Evolutionary conservation across 1,140 invertebrate species (phyloP), one percentile per base, ranked within the genome.

Genomic region (Brachionus asplanchnoidis): DNA sequence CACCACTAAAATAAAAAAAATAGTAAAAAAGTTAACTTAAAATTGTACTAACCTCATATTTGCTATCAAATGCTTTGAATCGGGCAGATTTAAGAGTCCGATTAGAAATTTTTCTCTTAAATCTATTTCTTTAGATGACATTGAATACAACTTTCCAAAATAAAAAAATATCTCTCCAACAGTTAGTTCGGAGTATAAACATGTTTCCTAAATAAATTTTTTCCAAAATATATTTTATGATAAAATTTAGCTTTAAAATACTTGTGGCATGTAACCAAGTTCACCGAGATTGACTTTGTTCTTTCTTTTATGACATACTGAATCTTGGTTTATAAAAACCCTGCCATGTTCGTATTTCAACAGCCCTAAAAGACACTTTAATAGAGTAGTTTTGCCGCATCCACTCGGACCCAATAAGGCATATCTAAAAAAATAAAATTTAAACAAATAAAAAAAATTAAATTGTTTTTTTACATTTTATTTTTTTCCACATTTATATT

Each of bases 141-240:
- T 96, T 77, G 95, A 94, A 88, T 96, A 95, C 86, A 98, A 94
- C 92, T 95, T 94, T 20, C 96, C 96, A 89, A 98, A 98, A 88
- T 97, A 98, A 91, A 94, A 93, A 92, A 98, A 94, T 0, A 96
- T 97, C 88, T 98, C 97, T 85, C 93, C 92, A 85, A 97, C 97
- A 0, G 95, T 95, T 89, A 98, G 96, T 89, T 97, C 95, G 0
- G 94, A 94, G 88, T 96, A 98, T 0, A 98, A 90, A 0, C 96
- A 95, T 28, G 97, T 95, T 90, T 98, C 96, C 89, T 97, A 85
- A 56, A 86, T 85, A 23, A 53, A 46, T 28, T 14, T 8, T 23
- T 75, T 23, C 20, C 7, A n/a, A 75, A 42, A 42, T 42, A 42
- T 20, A 42, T 26, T 77, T n/a, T 50, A 50, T 50, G n/a, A 40